Percentiles rank a stretch among this genome's conserved stretches.
Evolutionary conservation across 1,140 invertebrate species (phyloP).

Genomic region (Tachypleus tridentatus): DNA sequence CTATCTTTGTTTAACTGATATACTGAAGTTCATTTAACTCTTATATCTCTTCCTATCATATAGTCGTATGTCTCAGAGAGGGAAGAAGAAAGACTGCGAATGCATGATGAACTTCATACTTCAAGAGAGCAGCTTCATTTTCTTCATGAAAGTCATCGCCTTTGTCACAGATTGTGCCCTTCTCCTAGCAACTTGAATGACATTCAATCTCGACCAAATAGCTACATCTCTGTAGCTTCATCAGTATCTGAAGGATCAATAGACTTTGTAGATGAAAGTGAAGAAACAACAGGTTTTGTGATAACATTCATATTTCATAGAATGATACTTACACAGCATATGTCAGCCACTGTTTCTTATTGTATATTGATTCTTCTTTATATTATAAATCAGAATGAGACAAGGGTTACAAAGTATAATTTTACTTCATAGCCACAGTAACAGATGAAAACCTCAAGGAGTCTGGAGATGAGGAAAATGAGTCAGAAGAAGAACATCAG

Average conservation of each 20-base stretch:
- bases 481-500: too few relatives aligned
- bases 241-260: slow-evolving; percentile 15
- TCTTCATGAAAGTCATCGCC: slow-evolving; percentile 29
- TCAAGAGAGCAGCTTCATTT: slow-evolving; percentile 55
- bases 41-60: slow-evolving; percentile 38
- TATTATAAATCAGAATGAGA: too few relatives aligned
- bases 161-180: slow-evolving; percentile 12
- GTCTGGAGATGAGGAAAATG: too few relatives aligned
- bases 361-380: too few relatives aligned
- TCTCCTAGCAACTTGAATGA: slow-evolving; percentile 6
- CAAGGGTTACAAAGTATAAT: too few relatives aligned
- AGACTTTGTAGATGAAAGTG: slow-evolving; percentile 8
- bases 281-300: too few relatives aligned
- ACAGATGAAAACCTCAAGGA: too few relatives aligned
- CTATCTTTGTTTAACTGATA: slow-evolving; percentile 6
- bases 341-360: too few relatives aligned
- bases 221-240: slow-evolving; percentile 22
- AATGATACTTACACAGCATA: too few relatives aligned
- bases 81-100: slow-evolving; percentile 58
- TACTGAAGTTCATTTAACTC: background rate
- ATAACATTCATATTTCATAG: too few relatives aligned
- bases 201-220: slow-evolving; percentile 21
- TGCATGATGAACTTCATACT: slow-evolving; percentile 54
- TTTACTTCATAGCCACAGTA: too few relatives aligned
- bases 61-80: slow-evolving; percentile 49